Percentiles rank a stretch among this genome's conserved stretches.
These are phyloP conservation scores for Cariama cristata DNA, from an alignment of 2,113 vertebrate species.

Conservation along the genomic window DNA sequence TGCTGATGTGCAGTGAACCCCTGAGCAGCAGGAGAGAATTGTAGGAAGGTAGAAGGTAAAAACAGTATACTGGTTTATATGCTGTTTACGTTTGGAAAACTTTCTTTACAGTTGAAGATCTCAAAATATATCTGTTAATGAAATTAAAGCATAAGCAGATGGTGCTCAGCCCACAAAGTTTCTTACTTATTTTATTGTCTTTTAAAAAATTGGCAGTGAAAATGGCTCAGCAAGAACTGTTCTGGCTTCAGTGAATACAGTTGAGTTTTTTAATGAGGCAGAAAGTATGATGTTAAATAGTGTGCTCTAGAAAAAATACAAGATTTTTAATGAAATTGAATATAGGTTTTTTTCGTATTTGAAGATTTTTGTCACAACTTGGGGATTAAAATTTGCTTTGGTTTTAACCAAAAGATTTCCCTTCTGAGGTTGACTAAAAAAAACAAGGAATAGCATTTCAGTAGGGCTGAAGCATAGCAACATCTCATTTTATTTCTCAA, in stretches of 20 bases:
- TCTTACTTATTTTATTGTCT: constrained; percentile 28
- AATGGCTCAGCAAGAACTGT: not conserved
- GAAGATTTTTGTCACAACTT: not conserved
- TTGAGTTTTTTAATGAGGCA: not conserved
- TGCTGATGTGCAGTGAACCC: not conserved
- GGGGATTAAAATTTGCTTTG: not conserved
- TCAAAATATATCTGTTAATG: constrained; percentile 34
- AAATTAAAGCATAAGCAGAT: constrained; percentile 26
- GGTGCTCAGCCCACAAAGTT: constrained; percentile 17
- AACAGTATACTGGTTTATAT: not conserved
- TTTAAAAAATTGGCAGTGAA: not conserved
- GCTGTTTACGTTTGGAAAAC: constrained; percentile 23
- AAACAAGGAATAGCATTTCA: not conserved
- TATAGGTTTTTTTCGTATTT: not conserved
- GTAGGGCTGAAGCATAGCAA: not conserved
- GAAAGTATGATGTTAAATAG: not conserved
- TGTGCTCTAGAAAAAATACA: not conserved
- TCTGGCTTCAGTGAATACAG: not conserved
- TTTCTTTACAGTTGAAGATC: constrained; percentile 29
- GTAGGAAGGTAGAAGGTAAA: not conserved
- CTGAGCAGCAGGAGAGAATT: not conserved
- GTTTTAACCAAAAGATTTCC: not conserved
- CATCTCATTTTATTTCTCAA: not conserved
- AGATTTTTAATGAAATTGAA: not conserved
- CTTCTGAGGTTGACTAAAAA: not conserved